These are phyloP conservation scores for Phengaris arion DNA, from an alignment of 2,888 invertebrate species.

Conservation along the genomic window DNA sequence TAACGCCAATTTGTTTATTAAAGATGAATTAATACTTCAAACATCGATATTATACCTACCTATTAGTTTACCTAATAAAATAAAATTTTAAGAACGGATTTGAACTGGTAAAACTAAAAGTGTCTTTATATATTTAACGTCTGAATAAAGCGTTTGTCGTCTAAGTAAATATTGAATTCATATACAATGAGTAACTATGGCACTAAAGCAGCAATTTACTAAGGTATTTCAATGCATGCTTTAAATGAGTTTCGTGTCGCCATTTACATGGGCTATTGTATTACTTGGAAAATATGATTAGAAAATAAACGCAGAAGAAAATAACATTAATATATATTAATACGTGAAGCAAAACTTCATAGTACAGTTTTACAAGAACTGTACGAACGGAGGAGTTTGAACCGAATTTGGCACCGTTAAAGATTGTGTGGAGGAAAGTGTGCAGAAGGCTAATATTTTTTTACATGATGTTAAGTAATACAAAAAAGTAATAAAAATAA, in stretches of 20 bases:
- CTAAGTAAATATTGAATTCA: not conserved
- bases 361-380: too few relatives aligned
- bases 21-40: not conserved
- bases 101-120: too few relatives aligned
- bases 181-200: not conserved
- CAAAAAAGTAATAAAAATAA: too few relatives aligned
- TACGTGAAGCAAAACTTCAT: not conserved
- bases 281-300: slow-evolving; percentile 6
- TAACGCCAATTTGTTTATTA: not conserved
- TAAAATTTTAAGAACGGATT: too few relatives aligned
- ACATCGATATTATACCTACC: too few relatives aligned
- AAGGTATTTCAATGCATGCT: slow-evolving; percentile 19
- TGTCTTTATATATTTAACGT: too few relatives aligned
- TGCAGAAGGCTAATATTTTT: too few relatives aligned
- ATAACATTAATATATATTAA: not conserved
- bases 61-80: not conserved
- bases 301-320: not conserved
- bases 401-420: too few relatives aligned
- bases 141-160: too few relatives aligned
- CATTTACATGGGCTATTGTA: not conserved
- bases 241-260: slow-evolving; percentile 11
- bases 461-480: too few relatives aligned
- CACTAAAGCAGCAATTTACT: slow-evolving; percentile 4
- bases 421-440: too few relatives aligned
- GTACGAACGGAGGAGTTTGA: too few relatives aligned